Evolutionary conservation across 2,797 vertebrate genomes (phyloP).

Genomic region (Tokudaia muenninki): DNA sequence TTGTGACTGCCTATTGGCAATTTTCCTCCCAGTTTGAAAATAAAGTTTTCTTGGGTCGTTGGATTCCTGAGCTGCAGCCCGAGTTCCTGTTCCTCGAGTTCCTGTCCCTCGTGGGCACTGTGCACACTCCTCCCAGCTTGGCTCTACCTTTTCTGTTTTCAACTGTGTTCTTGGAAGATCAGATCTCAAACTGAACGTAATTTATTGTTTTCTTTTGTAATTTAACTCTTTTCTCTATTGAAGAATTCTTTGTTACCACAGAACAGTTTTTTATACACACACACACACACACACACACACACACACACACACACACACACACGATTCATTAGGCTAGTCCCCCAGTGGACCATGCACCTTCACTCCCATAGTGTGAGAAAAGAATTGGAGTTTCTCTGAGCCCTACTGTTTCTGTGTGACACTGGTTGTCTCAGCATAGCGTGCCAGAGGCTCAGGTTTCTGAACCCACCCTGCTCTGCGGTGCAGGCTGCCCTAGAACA

Average conservation of each 20-base stretch:
- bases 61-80: not conserved
- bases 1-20: not conserved
- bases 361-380: not conserved
- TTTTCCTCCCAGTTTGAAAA: not conserved
- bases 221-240: constrained; percentile 25
- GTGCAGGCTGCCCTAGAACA: not conserved
- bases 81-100: not conserved
- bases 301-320: no score
- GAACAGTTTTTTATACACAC: not conserved
- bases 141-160: not conserved
- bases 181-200: not conserved
- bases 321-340: not conserved
- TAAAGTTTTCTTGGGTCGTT: not conserved
- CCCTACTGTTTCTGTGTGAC: not conserved
- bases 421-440: not conserved
- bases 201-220: not conserved
- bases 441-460: not conserved
- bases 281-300: no score
- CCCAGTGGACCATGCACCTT: constrained; percentile 27
- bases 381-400: not conserved
- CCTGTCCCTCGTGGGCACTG: not conserved
- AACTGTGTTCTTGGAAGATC: not conserved
- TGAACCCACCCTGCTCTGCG: no score
- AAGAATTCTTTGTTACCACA: constrained; percentile 1
- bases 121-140: not conserved